Conservation (phyloP, 2,797 vertebrate genomes). For the Notolepis coatsorum region DNA sequence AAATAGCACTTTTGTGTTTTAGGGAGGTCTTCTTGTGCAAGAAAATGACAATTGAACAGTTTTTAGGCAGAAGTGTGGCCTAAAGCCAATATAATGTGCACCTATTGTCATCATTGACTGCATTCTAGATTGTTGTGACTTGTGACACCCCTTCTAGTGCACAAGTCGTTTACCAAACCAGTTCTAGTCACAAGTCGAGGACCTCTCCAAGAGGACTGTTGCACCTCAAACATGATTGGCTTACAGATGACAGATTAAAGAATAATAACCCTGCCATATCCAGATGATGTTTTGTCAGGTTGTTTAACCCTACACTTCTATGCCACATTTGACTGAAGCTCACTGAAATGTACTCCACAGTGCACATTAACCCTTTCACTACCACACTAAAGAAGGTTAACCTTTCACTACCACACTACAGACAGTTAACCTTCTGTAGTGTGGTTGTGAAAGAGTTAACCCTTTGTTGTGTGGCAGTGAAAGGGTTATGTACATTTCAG, state of each 20-base stretch:
- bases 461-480: too few species aligned
- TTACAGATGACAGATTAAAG: slow-evolving; percentile 5
- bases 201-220: not conserved
- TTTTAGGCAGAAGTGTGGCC: not conserved
- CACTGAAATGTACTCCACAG: too few species aligned
- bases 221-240: not conserved
- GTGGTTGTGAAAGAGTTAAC: too few species aligned
- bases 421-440: too few species aligned
- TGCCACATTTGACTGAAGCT: too few species aligned
- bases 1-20: slow-evolving; percentile 5
- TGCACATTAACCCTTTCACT: too few species aligned
- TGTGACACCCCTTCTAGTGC: not conserved
- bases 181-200: slow-evolving; percentile 6
- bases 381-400: too few species aligned
- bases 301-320: slow-evolving; percentile 28
- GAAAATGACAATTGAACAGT: too few species aligned
- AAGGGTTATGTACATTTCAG: too few species aligned
- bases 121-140: too few species aligned
- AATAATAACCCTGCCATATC: slow-evolving; percentile 12
- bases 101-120: not conserved
- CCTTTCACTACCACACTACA: too few species aligned
- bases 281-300: slow-evolving; percentile 18
- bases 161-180: not conserved
- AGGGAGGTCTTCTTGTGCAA: not conserved
- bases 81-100: not conserved